Base-by-base conservation (phyloP, 2,888 invertebrate species). In the Hydrotaea diabolus region DNA sequence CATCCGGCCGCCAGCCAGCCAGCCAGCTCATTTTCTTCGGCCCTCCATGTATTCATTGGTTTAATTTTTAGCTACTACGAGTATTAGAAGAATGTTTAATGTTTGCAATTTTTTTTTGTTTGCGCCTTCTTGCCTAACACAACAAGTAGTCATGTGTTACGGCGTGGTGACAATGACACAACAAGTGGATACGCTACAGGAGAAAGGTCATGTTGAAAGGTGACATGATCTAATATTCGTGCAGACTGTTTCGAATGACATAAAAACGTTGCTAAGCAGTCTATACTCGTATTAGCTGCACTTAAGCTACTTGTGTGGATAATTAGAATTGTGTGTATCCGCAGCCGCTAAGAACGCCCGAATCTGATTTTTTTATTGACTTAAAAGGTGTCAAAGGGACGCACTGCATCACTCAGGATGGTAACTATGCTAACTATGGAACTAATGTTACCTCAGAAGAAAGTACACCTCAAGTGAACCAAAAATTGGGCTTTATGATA, bases 121-220 rank as follows among this genome's bases (percentile, higher is more conserved):
- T 36, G 15, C 26, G 15, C 15, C 15, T 4, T 2, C 4, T 26
- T 13, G 59, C 66, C 36, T 2, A 5, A 9, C 15, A 0, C 11
- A 69, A 21, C 19, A 13, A 46, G 46, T 1, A 21, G 46, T 69
- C 69, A 69, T 69, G 46, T 43, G 66, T 46, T 69, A n/a, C n/a
- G 21, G 21, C 21, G 39, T 66, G 69, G 69, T 69, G 69, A 69
- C 69, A 69, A 69, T 23, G 46, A 69, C 69, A 19, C 1, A 69
- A 69, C 69, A 69, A 69, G 69, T 69, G 69, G 21, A 19, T 15
- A 62, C 31, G 62, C 21, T 69, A 43, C n/a, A n/a, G 31, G 46
- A 69, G 43, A 69, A 69, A 69, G 69, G 69, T 69, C 69, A 69
- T 69, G 69, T 46, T 23, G 15, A 15, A 69, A 69, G 69, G 69